Evolutionary conservation across 2,113 vertebrate species (phyloP), one percentile per base, ranked within the genome.

Genomic region (Hippopotamus amphibius): DNA sequence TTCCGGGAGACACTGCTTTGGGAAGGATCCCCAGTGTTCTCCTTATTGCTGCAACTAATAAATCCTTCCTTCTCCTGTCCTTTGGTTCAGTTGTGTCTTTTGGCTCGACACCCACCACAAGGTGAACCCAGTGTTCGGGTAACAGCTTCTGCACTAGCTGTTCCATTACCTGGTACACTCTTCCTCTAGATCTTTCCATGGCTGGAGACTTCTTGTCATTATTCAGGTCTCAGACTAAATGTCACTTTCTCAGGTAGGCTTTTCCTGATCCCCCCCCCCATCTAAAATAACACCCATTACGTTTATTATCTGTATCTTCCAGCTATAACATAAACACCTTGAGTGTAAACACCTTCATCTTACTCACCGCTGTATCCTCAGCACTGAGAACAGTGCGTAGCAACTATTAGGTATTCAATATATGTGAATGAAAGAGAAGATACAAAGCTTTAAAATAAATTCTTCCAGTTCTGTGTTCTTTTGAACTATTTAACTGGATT

Each of bases 401-500:
- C 28, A 88, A 21, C 63, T 48, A 65, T 7, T 50, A 93, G 12
- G 5, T 33, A 55, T 61, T 77, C 89, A 61, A 59, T 72, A 41
- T 33, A 88, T 12, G 30, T 63, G 50, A 90, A 57, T 33, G n/a
- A 77, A 74, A 74, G 48, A 72, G 22, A 91, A 87, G 50, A 72
- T 6, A 79, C 55, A 74, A 46, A 3, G 14, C n/a, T 50, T 90
- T 82, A 55, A 57, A 72, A 61, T 50, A 89, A 89, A 50, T 92
- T 61, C 28, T 93, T 92, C 69, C 46, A 59, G 77, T 55, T 88
- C 37, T 57, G 14, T 79, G 8, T 72, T 46, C 2, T 92, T 48
- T 95, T 71, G 61, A 84, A 79, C 43, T 26, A 9, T 87, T 95
- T n/a, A 89, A 72, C 19, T 63, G 80, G 24, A 48, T 80, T 88